Evolutionary conservation across 2,113 vertebrate genomes (phyloP).

Genomic region (Crypturellus undulatus): DNA sequence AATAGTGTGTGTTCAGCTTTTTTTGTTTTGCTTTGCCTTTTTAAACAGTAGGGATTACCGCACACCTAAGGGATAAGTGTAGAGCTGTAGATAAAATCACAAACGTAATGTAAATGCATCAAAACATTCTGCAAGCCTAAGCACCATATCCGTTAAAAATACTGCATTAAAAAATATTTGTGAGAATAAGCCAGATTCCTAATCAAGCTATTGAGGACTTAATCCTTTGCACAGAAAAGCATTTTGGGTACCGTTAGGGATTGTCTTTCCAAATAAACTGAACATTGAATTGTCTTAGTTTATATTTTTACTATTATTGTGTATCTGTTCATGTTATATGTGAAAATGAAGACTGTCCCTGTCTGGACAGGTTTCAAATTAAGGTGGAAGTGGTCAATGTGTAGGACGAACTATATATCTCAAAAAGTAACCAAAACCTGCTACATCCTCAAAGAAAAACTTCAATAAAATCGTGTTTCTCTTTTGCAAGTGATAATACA

Average conservation of each 20-base stretch:
- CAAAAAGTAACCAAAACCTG: background rate
- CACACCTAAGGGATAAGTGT: constrained; percentile 33
- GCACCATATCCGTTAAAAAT: constrained; percentile 30
- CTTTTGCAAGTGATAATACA: background rate
- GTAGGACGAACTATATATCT: background rate
- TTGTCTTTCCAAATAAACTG: background rate
- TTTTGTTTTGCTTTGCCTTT: constrained; percentile 21
- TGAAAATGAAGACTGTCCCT: background rate
- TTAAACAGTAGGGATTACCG: constrained; percentile 29
- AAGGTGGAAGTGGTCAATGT: background rate
- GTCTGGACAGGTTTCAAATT: background rate
- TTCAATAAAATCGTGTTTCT: background rate
- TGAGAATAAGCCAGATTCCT: background rate
- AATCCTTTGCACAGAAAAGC: background rate
- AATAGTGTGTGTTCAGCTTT: constrained; percentile 53
- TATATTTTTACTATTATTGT: background rate
- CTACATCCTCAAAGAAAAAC: background rate
- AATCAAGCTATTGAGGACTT: background rate
- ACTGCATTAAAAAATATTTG: background rate
- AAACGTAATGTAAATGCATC: constrained; percentile 42
- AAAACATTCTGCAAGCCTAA: constrained; percentile 42
- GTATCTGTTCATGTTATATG: fast-evolving
- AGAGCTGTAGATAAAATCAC: constrained; percentile 37
- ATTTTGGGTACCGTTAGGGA: background rate
- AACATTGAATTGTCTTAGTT: background rate